Evolutionary conservation across 2,113 vertebrate genomes (phyloP).

Genomic region (Aptenodytes patagonicus): DNA sequence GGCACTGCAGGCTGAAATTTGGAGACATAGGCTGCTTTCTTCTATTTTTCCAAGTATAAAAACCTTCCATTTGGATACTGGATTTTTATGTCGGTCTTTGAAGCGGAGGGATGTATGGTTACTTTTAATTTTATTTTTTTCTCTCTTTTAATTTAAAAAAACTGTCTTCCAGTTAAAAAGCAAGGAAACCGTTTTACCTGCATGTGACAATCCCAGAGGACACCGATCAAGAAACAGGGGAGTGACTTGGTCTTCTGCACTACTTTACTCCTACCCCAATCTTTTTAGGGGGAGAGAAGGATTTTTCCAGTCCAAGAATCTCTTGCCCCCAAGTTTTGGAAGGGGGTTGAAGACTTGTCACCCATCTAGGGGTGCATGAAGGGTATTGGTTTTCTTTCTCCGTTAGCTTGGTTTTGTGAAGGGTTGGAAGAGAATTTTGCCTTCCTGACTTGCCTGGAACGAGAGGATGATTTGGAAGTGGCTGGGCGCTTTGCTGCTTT

Average conservation of each 20-base stretch:
- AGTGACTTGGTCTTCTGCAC: slow-evolving; percentile 27
- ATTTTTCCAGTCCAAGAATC: not conserved
- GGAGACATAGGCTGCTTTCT: slow-evolving; percentile 55
- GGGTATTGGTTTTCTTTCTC: not conserved
- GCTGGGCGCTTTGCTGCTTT: slow-evolving; percentile 82
- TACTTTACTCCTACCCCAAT: not conserved
- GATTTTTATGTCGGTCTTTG: slow-evolving; percentile 51
- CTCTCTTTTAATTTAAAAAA: not conserved
- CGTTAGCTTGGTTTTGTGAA: not conserved
- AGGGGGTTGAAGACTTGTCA: slow-evolving; percentile 47
- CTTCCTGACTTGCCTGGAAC: slow-evolving; percentile 15
- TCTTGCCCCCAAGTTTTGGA: slow-evolving; percentile 16
- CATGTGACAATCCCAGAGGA: slow-evolving; percentile 44
- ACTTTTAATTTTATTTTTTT: slow-evolving; percentile 16
- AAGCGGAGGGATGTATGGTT: slow-evolving; percentile 34
- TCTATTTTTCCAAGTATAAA: slow-evolving; percentile 37
- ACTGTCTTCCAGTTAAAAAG: not conserved
- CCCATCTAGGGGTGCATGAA: slow-evolving; percentile 30
- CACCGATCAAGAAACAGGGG: not conserved
- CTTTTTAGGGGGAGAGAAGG: slow-evolving; percentile 20
- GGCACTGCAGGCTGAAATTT: slow-evolving; percentile 70
- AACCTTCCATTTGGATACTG: slow-evolving; percentile 7
- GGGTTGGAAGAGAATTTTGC: slow-evolving; percentile 17
- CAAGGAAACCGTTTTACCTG: slow-evolving; percentile 33
- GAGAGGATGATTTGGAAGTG: slow-evolving; percentile 84